A percentile compares a stretch with the other conserved stretches of the same genome.
Conservation (phyloP, 2,797 vertebrate species). For the Mus spretus region DNA sequence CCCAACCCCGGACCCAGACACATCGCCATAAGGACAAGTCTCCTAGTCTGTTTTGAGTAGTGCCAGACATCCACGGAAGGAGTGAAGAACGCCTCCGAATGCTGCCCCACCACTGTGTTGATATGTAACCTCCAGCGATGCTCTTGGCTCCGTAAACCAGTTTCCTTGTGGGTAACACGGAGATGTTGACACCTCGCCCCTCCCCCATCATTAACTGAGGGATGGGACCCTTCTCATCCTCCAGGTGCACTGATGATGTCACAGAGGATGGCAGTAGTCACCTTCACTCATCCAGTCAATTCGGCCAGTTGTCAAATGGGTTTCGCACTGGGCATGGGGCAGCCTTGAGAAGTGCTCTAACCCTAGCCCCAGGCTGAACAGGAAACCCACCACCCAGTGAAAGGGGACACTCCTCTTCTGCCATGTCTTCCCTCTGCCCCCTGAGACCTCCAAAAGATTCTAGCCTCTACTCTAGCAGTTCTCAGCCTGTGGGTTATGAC, state of each 20-base stretch:
- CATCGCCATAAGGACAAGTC: not conserved
- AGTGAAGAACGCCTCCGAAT: not conserved
- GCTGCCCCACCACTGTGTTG: not conserved
- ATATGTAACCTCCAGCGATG: not conserved
- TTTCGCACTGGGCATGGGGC: not conserved
- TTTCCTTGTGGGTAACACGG: not conserved
- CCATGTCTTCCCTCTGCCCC: too few species aligned
- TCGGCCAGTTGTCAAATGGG: not conserved
- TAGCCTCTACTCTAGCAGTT: not conserved
- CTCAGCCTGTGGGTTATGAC: not conserved
- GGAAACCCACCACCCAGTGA: not conserved
- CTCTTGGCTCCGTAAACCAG: not conserved
- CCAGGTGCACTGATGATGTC: fast-evolving
- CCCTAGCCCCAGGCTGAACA: not conserved
- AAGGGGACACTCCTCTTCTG: not conserved
- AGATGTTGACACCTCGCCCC: not conserved
- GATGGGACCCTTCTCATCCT: not conserved
- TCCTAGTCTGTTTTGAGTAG: not conserved
- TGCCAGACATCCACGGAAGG: not conserved
- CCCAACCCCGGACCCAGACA: not conserved
- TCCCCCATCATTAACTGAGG: not conserved
- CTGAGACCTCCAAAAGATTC: not conserved
- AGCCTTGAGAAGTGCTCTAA: not conserved
- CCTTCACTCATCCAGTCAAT: not conserved
- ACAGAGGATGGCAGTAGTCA: not conserved